phyloP scores from a whole-genome alignment of 2,113 vertebrate genomes.

The Lophotis ruficrista region DNA sequence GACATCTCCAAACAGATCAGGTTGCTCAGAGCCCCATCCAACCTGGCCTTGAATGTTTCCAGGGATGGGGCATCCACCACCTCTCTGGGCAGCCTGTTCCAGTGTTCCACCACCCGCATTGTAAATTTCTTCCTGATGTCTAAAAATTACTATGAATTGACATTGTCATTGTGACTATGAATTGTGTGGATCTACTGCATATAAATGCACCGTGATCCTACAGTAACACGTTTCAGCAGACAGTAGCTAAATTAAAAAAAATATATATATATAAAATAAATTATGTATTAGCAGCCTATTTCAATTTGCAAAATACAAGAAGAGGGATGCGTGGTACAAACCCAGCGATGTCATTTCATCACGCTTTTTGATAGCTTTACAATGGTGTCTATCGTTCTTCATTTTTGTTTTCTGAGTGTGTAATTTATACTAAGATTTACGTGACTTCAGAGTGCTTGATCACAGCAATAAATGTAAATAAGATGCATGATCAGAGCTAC shows the following conservation, averaged over 20 bases:
- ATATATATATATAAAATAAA: neutral
- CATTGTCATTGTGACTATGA: neutral
- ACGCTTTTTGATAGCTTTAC: neutral
- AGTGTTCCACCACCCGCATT: no score
- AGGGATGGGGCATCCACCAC: no score
- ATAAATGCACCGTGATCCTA: neutral
- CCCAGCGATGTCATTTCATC: neutral
- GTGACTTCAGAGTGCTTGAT: neutral
- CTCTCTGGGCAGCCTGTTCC: no score
- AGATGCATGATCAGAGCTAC: neutral
- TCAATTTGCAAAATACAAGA: neutral
- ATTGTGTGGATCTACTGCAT: neutral
- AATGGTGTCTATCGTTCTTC: neutral
- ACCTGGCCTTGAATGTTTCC: no score
- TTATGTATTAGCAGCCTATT: neutral
- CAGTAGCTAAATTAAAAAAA: neutral
- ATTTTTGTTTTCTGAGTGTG: neutral
- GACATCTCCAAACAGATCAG: no score
- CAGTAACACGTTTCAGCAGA: neutral
- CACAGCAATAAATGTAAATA: neutral
- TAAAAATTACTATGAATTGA: no score
- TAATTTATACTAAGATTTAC: neutral
- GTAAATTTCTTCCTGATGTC: no score
- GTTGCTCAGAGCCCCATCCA: no score
- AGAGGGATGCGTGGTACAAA: neutral